These are phyloP conservation scores for Leptinotarsa undecemlineata DNA, from an alignment of 1,140 invertebrate genomes.

Conservation along the genomic window DNA sequence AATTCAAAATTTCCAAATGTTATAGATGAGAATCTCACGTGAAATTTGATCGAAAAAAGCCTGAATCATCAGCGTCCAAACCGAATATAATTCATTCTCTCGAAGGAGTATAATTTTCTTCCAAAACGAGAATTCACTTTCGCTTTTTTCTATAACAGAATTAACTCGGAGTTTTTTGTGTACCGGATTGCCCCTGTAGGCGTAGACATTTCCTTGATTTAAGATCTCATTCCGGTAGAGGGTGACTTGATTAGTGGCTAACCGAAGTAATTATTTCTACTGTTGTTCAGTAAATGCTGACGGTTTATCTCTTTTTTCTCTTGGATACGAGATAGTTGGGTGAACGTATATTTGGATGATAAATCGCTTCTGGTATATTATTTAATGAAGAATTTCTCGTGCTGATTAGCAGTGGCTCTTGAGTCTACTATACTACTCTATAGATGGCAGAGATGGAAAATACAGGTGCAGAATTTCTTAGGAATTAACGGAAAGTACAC, in stretches of 20 bases:
- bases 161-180: background rate
- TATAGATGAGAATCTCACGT: no score
- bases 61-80: background rate
- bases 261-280: conserved; percentile 3
- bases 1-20: no score
- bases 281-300: background rate
- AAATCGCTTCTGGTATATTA: background rate
- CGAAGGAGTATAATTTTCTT: background rate
- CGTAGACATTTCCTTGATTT: conserved; percentile 3
- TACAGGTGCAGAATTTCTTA: no score
- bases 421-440: no score
- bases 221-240: background rate
- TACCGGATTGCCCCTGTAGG: background rate
- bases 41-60: no score
- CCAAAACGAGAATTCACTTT: background rate
- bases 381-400: no score
- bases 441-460: no score
- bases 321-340: background rate
- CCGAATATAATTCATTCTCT: background rate
- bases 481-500: no score
- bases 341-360: background rate
- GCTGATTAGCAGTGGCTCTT: no score
- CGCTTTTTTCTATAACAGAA: background rate
- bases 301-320: background rate
- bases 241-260: conserved; percentile 5